Base-by-base conservation (phyloP, 2,113 vertebrate species). In the Hippocampus guttulatus region DNA sequence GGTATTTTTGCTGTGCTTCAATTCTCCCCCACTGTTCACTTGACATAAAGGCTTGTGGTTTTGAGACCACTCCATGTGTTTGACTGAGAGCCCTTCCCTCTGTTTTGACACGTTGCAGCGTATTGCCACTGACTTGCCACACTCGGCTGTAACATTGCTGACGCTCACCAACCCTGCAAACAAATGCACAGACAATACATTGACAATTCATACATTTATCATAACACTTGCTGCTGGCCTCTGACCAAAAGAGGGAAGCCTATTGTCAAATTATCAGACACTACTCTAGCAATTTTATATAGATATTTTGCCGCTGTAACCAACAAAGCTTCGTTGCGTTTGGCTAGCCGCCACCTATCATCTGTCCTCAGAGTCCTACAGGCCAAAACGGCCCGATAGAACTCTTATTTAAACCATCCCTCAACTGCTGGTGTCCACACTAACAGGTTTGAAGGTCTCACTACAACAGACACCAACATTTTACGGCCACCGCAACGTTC, bases 31-130 rank as follows among this genome's bases (percentile, higher is more conserved):
- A 0, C 3, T 18, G 64, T 84, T 5, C 65, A 87, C 64, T 9
- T 15, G 70, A 60, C 90, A 91, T 1, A 86, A 23, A 5, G 4
- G 2, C 1, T 47, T 27, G 64, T 10, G 21, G 9, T 64, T 66
- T n/a, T 60, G 51, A 25, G 45, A 73, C 88, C 89, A 91, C 11
- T 47, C n/a, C 79, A 91, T 76, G 9, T 65, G 27, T 67, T 64
- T 83, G 64, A 91, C 64, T 6, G 27, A 64, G 2, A 91, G 67
- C 41, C 58, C 69, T 0, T 69, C 14, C 15, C 0, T 58, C 66
- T 14, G 8, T 0, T 78, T 67, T 1, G 70, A 68, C 47, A 75
- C 67, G 0, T 73, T 55, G 67, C 89, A 91, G 23, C 64, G 40
- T 0, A 91, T 75, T 6, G 47, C 77, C 4, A 89, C 77, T 7